Conservation (phyloP, 2,797 vertebrate genomes). For the Sebastes matsubarae region DNA sequence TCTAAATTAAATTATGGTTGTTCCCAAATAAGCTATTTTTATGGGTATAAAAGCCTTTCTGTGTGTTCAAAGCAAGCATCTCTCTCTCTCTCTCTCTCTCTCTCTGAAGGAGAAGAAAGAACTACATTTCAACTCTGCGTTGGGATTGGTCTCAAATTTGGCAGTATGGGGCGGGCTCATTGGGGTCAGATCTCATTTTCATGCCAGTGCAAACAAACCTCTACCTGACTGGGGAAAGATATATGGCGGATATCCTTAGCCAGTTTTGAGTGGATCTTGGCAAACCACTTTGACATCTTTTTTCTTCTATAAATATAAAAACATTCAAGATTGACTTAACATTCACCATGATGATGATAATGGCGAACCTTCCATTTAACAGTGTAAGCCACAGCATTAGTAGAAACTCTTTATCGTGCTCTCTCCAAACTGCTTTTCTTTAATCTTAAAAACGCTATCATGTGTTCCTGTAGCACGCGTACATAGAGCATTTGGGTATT, state of each 20-base stretch:
- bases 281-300: not conserved
- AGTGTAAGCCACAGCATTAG: not conserved
- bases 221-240: not conserved
- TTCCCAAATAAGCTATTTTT: slow-evolving; percentile 5
- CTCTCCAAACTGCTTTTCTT: not conserved
- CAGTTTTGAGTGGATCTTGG: not conserved
- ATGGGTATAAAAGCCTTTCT: not conserved
- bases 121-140: not conserved
- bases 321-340: not conserved
- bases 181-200: slow-evolving; percentile 2
- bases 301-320: not conserved
- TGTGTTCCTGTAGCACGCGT: not conserved
- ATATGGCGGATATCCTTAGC: not conserved
- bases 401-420: not conserved
- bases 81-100: not conserved
- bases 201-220: slow-evolving; percentile 19
- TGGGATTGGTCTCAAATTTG: not conserved
- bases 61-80: not conserved
- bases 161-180: not conserved
- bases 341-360: not conserved
- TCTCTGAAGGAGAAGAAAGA: not conserved
- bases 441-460: not conserved
- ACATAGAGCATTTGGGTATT: not conserved
- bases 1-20: slow-evolving; percentile 6
- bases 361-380: not conserved